Percentiles rank a stretch among this genome's conserved stretches.
Conservation (phyloP, 2,113 vertebrate species). For the Solea solea region DNA sequence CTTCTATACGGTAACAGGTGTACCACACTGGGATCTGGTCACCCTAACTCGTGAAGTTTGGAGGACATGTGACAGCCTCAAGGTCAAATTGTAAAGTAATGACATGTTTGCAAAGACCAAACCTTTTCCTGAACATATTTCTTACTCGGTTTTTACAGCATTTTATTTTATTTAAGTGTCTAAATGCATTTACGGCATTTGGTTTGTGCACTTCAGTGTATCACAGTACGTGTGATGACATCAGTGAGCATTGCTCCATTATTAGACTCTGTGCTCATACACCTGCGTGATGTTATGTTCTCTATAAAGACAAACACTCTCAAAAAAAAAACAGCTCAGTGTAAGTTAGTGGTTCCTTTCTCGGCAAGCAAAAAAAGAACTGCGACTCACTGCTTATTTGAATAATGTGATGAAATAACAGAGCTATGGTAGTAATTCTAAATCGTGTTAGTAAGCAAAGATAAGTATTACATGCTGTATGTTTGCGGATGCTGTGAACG, state of each 20-base stretch:
- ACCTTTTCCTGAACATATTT: no score
- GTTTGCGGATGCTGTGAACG: not conserved
- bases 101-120: no score
- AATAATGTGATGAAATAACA: not conserved
- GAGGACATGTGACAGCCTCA: no score
- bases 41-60: no score
- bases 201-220: no score
- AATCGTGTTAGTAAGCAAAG: not conserved
- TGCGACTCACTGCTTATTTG: not conserved
- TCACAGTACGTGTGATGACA: no score
- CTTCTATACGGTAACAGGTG: no score
- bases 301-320: slow-evolving; percentile 22
- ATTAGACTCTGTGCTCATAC: slow-evolving; percentile 39
- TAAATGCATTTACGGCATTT: no score
- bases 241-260: slow-evolving; percentile 37
- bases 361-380: slow-evolving; percentile 1
- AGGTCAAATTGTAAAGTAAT: no score
- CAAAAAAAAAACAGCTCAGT: slow-evolving; percentile 53
- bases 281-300: slow-evolving; percentile 33
- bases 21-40: no score
- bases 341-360: not conserved
- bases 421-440: not conserved
- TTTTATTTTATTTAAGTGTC: no score
- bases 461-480: not conserved
- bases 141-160: no score